Percentiles rank a stretch among this genome's conserved stretches.
phyloP scores from a whole-genome alignment of 1,140 invertebrate genomes.

The Prorops nasuta region DNA sequence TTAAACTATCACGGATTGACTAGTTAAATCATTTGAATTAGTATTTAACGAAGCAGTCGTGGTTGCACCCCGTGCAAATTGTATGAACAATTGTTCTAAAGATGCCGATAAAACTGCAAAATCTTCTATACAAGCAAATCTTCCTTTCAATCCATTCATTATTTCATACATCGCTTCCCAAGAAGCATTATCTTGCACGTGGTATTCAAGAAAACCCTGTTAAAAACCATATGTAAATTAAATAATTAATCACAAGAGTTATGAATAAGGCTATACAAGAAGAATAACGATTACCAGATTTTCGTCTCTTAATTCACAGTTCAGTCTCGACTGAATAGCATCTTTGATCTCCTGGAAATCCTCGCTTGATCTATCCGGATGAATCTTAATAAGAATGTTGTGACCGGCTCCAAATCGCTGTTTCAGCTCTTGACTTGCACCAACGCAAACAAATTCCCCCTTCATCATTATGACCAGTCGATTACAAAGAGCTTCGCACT shows the following conservation, averaged over 20 bases:
- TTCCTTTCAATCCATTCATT: slow-evolving; percentile 44
- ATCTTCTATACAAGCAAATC: slow-evolving; percentile 46
- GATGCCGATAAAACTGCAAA: slow-evolving; percentile 51
- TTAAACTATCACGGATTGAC: slow-evolving; percentile 7
- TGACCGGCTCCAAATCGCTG: slow-evolving; percentile 59
- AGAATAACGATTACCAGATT: slow-evolving; percentile 36
- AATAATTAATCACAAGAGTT: not conserved
- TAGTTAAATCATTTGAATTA: not conserved
- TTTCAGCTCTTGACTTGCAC: slow-evolving; percentile 70
- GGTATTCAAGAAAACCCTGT: slow-evolving; percentile 48
- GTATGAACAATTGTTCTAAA: slow-evolving; percentile 52
- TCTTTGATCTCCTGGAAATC: slow-evolving; percentile 40
- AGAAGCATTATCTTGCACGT: slow-evolving; percentile 42
- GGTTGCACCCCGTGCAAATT: slow-evolving; percentile 43
- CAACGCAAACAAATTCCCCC: slow-evolving; percentile 74
- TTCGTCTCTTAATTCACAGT: slow-evolving; percentile 46
- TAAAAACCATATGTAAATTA: slow-evolving; percentile 9
- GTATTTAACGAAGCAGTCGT: not conserved
- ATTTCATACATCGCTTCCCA: slow-evolving; percentile 51
- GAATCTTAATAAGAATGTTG: slow-evolving; percentile 53
- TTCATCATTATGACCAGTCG: slow-evolving; percentile 85
- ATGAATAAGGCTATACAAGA: not conserved
- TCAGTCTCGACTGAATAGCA: slow-evolving; percentile 35
- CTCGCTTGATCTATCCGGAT: slow-evolving; percentile 24
- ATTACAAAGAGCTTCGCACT: slow-evolving; percentile 86